Conservation (phyloP, 2,888 invertebrate genomes). For the Agrypnus murinus region DNA sequence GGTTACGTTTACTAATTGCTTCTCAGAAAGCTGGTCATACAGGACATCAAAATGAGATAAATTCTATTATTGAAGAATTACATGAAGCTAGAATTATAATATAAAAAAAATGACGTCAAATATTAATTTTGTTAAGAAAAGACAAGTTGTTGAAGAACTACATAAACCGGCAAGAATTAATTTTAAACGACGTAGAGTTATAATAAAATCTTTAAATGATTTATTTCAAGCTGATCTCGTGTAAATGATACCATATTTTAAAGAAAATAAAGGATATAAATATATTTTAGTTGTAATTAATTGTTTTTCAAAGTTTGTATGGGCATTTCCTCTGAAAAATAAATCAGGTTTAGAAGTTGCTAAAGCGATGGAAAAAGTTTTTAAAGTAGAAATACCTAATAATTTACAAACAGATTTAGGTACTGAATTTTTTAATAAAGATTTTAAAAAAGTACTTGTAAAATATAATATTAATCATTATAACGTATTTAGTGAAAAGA, state of each 20-base stretch:
- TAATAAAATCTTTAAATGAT: conserved; percentile 64
- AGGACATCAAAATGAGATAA: conserved; percentile 43
- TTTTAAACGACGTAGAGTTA: conserved; percentile 61
- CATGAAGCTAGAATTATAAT: no score
- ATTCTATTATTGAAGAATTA: conserved; percentile 44
- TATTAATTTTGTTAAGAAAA: no score
- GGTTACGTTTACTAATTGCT: conserved; percentile 34
- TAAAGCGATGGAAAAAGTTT: conserved; percentile 51
- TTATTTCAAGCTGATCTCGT: no score
- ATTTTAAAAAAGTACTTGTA: conserved; percentile 58
- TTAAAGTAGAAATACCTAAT: conserved; percentile 34
- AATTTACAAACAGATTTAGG: no score
- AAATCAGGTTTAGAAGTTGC: conserved; percentile 59
- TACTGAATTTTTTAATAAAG: no score
- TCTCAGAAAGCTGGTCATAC: conserved; percentile 40
- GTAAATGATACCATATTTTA: conserved; percentile 62
- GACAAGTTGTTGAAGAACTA: conserved; percentile 56
- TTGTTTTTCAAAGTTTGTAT: no score
- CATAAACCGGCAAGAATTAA: conserved; percentile 64
- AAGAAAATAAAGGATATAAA: no score
- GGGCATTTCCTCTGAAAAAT: conserved; percentile 61
- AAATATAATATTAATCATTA: conserved; percentile 54
- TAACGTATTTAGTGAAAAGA: no score
- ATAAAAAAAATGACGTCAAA: no score
- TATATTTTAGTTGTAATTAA: conserved; percentile 66